These are phyloP conservation scores for Tetragonula clypearis DNA, from an alignment of 1,140 invertebrate species.

Conservation along the genomic window DNA sequence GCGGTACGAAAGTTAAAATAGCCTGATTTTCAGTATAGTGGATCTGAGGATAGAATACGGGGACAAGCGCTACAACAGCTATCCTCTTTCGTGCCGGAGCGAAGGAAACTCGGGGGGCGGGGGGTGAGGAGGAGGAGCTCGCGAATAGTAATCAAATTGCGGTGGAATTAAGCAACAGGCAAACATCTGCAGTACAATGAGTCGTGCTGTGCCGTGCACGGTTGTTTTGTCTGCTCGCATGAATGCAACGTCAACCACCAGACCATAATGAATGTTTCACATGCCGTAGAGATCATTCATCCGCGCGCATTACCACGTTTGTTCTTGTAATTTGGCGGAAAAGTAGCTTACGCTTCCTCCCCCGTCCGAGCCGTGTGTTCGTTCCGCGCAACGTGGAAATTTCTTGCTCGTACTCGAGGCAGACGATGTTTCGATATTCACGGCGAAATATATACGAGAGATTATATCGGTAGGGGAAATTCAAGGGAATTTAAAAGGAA, in stretches of 20 bases:
- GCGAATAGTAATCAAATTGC: background rate
- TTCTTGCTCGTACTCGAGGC: background rate
- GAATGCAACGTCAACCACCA: background rate
- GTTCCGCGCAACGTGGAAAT: background rate
- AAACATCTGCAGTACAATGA: background rate
- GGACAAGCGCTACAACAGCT: background rate
- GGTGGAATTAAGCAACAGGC: background rate
- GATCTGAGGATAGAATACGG: background rate
- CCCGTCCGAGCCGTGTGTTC: too few species aligned
- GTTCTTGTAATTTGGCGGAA: slow-evolving; percentile 3
- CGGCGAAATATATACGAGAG: too few species aligned
- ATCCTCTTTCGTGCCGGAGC: background rate
- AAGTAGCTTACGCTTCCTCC: background rate
- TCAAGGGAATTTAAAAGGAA: too few species aligned
- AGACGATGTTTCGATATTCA: too few species aligned
- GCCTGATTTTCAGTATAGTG: background rate
- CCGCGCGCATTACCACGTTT: background rate
- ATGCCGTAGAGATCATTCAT: background rate
- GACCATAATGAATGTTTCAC: background rate
- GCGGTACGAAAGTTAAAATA: background rate
- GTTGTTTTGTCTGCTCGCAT: background rate
- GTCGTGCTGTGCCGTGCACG: background rate
- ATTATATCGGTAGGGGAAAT: too few species aligned
- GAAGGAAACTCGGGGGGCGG: background rate
- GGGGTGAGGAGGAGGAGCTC: background rate